A percentile compares a stretch with the other conserved stretches of the same genome.
Conservation (phyloP, 1,140 invertebrate species). For the Drosophila micromelanica region DNA sequence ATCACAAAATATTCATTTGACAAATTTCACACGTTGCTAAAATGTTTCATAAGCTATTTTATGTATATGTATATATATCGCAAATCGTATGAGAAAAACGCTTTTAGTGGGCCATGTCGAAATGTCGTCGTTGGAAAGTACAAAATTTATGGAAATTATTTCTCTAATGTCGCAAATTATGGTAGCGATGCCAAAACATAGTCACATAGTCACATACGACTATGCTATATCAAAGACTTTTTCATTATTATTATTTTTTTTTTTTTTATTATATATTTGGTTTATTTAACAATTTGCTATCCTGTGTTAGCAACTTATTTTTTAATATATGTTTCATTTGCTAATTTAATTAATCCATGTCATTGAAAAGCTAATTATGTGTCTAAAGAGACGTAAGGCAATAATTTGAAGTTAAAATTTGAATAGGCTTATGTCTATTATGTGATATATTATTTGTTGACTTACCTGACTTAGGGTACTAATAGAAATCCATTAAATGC, state of each 20-base stretch:
- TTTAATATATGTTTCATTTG: slow-evolving; percentile 10
- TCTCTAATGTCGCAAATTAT: slow-evolving; percentile 39
- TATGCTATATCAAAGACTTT: slow-evolving; percentile 10
- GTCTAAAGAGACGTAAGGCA: not conserved
- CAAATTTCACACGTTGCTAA: slow-evolving; percentile 49
- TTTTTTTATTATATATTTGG: no score
- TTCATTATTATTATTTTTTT: no score
- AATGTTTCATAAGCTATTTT: slow-evolving; percentile 54
- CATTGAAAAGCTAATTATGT: slow-evolving; percentile 24
- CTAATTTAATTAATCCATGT: slow-evolving; percentile 38
- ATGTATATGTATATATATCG: slow-evolving; percentile 5
- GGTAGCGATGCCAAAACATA: slow-evolving; percentile 52
- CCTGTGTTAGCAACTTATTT: no score
- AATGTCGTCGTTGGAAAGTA: slow-evolving; percentile 68
- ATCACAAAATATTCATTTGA: slow-evolving; percentile 38
- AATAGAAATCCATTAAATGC: slow-evolving; percentile 80
- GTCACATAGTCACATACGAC: not conserved
- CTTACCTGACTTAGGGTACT: slow-evolving; percentile 76
- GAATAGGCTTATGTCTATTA: not conserved
- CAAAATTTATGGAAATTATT: slow-evolving; percentile 59
- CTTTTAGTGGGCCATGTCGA: slow-evolving; percentile 75
- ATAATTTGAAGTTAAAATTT: slow-evolving; percentile 5
- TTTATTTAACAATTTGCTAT: no score
- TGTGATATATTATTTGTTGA: slow-evolving; percentile 8
- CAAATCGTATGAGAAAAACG: slow-evolving; percentile 17